Evolutionary conservation across 2,888 invertebrate species (phyloP).

Genomic region (Lithosia quadra): DNA sequence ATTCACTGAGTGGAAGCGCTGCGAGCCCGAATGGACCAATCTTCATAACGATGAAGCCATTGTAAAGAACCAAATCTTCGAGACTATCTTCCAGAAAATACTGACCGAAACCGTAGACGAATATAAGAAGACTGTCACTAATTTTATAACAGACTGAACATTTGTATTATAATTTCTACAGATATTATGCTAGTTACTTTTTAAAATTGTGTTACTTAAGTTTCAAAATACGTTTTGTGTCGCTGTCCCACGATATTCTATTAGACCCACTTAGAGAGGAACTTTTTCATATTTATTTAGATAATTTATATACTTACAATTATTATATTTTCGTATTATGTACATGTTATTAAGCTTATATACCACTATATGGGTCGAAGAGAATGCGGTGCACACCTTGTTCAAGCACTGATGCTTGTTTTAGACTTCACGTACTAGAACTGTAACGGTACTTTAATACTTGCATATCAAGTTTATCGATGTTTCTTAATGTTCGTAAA

Average conservation of each 20-base stretch:
- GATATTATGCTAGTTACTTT: neutral
- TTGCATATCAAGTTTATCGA: neutral
- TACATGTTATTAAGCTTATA: neutral
- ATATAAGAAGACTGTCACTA: slow-evolving; percentile 70
- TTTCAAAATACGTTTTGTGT: neutral
- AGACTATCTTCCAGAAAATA: slow-evolving; percentile 78
- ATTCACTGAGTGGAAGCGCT: slow-evolving; percentile 80
- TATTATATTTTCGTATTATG: neutral
- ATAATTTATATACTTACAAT: neutral
- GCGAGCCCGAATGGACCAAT: slow-evolving; percentile 80
- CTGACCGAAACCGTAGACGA: slow-evolving; percentile 77
- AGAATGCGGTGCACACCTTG: neutral
- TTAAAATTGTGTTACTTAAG: slow-evolving; percentile 1
- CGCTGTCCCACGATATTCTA: neutral
- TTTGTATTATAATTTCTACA: neutral
- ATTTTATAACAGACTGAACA: slow-evolving; percentile 19
- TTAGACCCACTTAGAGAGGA: neutral
- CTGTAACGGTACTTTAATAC: neutral
- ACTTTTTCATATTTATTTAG: neutral
- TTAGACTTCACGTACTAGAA: neutral
- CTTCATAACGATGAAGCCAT: slow-evolving; percentile 74
- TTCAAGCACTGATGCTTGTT: neutral
- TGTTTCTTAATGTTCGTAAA: neutral
- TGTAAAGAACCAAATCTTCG: slow-evolving; percentile 80
- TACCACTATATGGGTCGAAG: neutral